A percentile compares a stretch with the other conserved stretches of the same genome.
These are phyloP conservation scores for Ferdinandea cuprea DNA, from an alignment of 2,888 invertebrate genomes.

Conservation along the genomic window DNA sequence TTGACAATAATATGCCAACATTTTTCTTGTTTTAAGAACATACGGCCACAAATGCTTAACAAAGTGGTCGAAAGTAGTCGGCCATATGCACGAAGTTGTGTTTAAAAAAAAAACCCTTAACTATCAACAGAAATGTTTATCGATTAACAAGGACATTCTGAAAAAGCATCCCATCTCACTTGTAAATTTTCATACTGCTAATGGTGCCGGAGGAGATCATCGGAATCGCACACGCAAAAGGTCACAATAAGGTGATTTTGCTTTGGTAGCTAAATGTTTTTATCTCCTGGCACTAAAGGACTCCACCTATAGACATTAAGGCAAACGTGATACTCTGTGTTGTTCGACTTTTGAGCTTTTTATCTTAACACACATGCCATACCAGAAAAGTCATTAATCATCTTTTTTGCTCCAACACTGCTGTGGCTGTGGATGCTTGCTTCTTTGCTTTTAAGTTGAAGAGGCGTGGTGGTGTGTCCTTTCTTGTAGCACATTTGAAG, in stretches of 20 bases:
- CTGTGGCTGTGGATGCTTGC: conserved; percentile 31
- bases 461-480: conserved; percentile 52
- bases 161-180: too few species aligned
- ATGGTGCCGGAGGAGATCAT: conserved; percentile 4
- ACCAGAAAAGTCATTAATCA: conserved; percentile 64
- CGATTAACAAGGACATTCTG: too few species aligned
- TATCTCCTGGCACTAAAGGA: conserved; percentile 7
- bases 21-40: too few species aligned
- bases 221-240: conserved; percentile 7
- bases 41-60: too few species aligned
- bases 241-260: conserved; percentile 34
- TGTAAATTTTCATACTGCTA: not conserved
- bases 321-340: not conserved
- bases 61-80: too few species aligned
- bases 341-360: conserved; percentile 41
- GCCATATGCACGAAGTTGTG: too few species aligned
- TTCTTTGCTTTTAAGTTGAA: conserved; percentile 47
- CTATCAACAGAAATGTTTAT: too few species aligned
- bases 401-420: conserved; percentile 51
- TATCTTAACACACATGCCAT: conserved; percentile 47
- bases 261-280: conserved; percentile 11
- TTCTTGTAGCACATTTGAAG: conserved; percentile 68
- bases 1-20: too few species aligned
- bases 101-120: too few species aligned
- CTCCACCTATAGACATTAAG: not conserved